Conservation (phyloP, 2,113 vertebrate species). For the Leptodactylus fuscus region DNA sequence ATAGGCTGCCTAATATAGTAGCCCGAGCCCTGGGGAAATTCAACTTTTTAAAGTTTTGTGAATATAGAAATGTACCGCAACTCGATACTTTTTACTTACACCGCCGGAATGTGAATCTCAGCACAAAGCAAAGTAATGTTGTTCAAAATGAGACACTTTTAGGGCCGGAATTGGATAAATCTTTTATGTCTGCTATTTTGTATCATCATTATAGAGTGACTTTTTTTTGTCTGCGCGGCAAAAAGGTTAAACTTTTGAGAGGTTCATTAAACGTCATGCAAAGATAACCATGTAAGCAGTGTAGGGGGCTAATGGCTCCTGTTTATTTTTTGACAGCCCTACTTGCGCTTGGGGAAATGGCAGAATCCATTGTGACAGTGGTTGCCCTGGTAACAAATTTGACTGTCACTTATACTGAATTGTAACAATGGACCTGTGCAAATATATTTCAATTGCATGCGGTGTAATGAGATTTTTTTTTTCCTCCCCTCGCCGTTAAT, state of each 20-base stretch:
- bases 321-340: slow-evolving; percentile 54
- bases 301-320: slow-evolving; percentile 49
- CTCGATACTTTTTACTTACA: neutral
- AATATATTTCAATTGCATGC: slow-evolving; percentile 60
- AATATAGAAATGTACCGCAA: neutral
- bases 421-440: slow-evolving; percentile 56
- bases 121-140: neutral
- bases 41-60: slow-evolving; percentile 18
- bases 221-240: neutral
- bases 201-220: neutral
- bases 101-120: neutral
- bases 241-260: slow-evolving; percentile 28
- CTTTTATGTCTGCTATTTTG: neutral
- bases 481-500: slow-evolving; percentile 48
- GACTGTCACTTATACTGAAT: slow-evolving; percentile 58
- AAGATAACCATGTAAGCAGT: slow-evolving; percentile 10
- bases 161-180: neutral
- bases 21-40: neutral
- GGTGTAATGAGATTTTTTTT: slow-evolving; percentile 60
- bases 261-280: slow-evolving; percentile 25
- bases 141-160: neutral
- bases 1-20: slow-evolving; percentile 7
- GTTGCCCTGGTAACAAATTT: slow-evolving; percentile 57
- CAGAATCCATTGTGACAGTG: slow-evolving; percentile 57
- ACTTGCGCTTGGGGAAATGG: slow-evolving; percentile 15